A percentile compares a stretch with the other conserved stretches of the same genome.
These are phyloP conservation scores for Melieria omissa DNA, from an alignment of 2,888 invertebrate species.

Conservation along the genomic window DNA sequence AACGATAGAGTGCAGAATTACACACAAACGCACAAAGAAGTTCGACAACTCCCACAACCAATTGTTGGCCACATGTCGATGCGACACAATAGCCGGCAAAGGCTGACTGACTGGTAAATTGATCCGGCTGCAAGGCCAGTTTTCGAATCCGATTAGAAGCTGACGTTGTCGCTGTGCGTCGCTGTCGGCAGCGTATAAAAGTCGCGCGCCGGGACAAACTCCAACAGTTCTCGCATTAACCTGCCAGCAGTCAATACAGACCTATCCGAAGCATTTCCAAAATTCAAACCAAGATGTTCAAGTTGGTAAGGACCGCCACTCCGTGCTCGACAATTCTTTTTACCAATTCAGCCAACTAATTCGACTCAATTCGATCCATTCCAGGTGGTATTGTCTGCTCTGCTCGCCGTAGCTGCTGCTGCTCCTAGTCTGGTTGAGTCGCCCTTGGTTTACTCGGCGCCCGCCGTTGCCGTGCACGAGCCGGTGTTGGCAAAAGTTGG, in stretches of 20 bases:
- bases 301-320: constrained; percentile 58
- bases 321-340: too few species aligned
- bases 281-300: constrained; percentile 59
- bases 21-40: not conserved
- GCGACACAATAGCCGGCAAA: too few species aligned
- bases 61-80: not conserved
- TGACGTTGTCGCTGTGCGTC: too few species aligned
- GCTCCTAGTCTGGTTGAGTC: constrained; percentile 52
- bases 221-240: constrained; percentile 48
- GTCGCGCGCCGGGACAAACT: constrained; percentile 36
- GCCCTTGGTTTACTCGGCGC: constrained; percentile 49
- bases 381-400: constrained; percentile 61
- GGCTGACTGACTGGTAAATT: too few species aligned
- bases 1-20: too few species aligned
- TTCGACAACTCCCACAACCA: constrained; percentile 19
- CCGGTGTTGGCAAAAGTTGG: constrained; percentile 55
- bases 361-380: constrained; percentile 28
- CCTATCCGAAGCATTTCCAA: constrained; percentile 48
- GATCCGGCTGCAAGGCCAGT: too few species aligned
- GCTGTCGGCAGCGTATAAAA: constrained; percentile 52
- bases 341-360: not conserved
- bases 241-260: constrained; percentile 60
- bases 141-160: too few species aligned
- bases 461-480: constrained; percentile 54
- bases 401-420: constrained; percentile 61